Evolutionary conservation across 2,888 invertebrate species (phyloP).

Genomic region (Clivina fossor): DNA sequence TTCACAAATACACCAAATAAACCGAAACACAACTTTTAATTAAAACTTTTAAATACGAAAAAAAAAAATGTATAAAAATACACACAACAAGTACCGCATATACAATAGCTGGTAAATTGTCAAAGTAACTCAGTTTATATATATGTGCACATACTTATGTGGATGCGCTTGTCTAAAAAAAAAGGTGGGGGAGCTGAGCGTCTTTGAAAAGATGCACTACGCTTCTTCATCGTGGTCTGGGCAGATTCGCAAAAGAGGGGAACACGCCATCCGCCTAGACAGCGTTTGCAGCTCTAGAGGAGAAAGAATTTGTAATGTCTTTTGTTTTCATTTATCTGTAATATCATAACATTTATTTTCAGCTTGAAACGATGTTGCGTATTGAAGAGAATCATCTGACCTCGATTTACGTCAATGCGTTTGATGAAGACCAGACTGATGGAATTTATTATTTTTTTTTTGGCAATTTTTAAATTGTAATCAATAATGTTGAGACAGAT

Average conservation of each 20-base stretch:
- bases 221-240: neutral
- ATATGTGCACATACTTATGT: neutral
- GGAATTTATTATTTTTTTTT: no score
- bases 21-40: neutral
- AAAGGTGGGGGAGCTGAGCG: slow-evolving; percentile 1
- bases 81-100: slow-evolving; percentile 9
- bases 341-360: slow-evolving; percentile 24
- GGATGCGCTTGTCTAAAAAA: slow-evolving; percentile 4
- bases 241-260: neutral
- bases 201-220: neutral
- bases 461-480: no score
- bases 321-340: slow-evolving; percentile 28
- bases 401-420: slow-evolving; percentile 21
- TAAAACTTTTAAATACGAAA: neutral
- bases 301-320: slow-evolving; percentile 16
- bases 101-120: slow-evolving; percentile 17
- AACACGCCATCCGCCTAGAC: slow-evolving; percentile 1
- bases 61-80: slow-evolving; percentile 6
- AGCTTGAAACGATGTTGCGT: neutral
- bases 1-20: slow-evolving; percentile 3
- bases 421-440: no score
- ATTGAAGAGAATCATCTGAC: slow-evolving; percentile 10
- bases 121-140: slow-evolving; percentile 22
- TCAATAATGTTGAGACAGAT: no score
- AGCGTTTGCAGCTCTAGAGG: neutral